Base-by-base conservation (phyloP, 1,140 invertebrate genomes). In the Psilanteris sp. region DNA sequence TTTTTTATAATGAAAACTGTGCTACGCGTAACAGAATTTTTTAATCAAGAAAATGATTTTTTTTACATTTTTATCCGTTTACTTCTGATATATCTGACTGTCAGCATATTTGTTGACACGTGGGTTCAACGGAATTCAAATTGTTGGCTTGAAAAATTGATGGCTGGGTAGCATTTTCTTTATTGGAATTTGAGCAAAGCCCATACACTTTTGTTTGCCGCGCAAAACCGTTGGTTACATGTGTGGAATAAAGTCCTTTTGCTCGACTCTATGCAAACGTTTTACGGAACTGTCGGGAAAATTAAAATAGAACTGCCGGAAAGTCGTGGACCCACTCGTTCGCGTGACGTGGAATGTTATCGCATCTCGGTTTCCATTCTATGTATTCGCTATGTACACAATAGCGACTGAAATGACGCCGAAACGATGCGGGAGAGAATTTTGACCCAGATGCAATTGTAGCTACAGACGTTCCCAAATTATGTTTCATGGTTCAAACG, bases 351-450 rank as follows among this genome's bases (percentile, higher is more conserved):
- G 52, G 41, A 64, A 64, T 64, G 50, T 76, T 76, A 76, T 76
- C 59, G 73, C 50, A 67, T 72, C 71, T 66, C 43, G 34, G 71
- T 32, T 71, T 73, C 36, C 41, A 75, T 77, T 50, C 67, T 59
- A 67, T 26, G 59, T 73, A 77, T 79, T 79, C 68, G 70, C 26
- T 27, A 22, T 62, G 32, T 62, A 39, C 50, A 29, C 54, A 29
- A 62, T 48, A 72, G 43, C 54, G 18, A 50, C 55, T 43, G 37
- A 55, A 70, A 52, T 54, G 59, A 81, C 80, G 79, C 39, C 70
- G 64, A 61, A 77, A 70, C 85, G 77, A 85, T 55, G 83, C 79
- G 84, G 85, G 84, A 85, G 85, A 83, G 79, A 70, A 80, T 81
- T 81, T 80, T 85, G 84, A 87, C 85, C 85, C 64, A 86, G 78